Evolutionary conservation across 2,797 vertebrate genomes (phyloP), one percentile per base, ranked within the genome.

Genomic region (Sylvia borin): DNA sequence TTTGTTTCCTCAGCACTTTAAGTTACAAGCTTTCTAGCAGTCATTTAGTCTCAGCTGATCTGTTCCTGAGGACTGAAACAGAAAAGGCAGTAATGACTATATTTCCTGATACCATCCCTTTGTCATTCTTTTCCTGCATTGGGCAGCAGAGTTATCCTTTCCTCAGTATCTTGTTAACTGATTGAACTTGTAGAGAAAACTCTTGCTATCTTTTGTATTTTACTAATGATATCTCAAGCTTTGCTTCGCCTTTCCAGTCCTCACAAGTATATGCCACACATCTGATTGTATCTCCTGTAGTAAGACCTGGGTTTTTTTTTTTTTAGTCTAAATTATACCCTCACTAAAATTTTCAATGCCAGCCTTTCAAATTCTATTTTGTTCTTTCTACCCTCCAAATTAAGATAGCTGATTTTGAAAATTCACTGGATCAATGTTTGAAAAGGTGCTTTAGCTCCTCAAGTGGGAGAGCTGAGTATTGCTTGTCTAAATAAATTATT

Each of bases 401-500:
- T 68, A n/a, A 5, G 22, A 60, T 1, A 1, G 2, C 11, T 93
- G 40, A 77, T 77, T 90, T 68, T 0, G 0, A 93, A 93, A 61
- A 50, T 29, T 31, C 34, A 7, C 9, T 32, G n/a, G 4, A 57
- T 64, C 58, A 48, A 8, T 45, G 22, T 74, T 31, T 73, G 40
- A 72, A 92, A 54, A 82, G 18, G 31, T 1, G 1, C 18, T 85
- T 73, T 53, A 76, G 43, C 34, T 75, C 20, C 42, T 91, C 34
- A 53, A n/a, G 18, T 61, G 20, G 53, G 20, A 57, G 26, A 66
- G 16, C 16, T 36, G 17, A 57, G 42, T 55, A 72, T 47, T 61
- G 31, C 15, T 60, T 84, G 31, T 36, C 70, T 83, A 76, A 83
- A 77, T 78, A 88, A 89, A 70, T 64, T 36, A 86, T 85, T 66